Conservation (phyloP, 2,113 vertebrate genomes). For the Lamprologus sp. region DNA sequence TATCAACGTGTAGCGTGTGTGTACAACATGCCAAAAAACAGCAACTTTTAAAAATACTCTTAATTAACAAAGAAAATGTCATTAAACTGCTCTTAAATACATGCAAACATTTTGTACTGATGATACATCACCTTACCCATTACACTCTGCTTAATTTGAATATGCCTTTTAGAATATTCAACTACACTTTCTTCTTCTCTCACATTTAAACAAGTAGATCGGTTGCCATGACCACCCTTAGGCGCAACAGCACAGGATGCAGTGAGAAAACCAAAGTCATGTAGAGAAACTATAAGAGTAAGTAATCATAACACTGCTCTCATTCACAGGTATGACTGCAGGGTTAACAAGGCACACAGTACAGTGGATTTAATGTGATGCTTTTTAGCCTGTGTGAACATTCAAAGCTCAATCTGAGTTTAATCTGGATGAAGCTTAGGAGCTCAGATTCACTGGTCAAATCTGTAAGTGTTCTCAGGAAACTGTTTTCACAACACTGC, state of each 20-base stretch:
- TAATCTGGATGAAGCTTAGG: not conserved
- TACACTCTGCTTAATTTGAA: not conserved
- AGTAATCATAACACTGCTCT: not conserved
- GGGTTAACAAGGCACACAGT: not conserved
- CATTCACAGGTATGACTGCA: not conserved
- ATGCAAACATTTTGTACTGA: not conserved
- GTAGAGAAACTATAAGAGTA: not conserved
- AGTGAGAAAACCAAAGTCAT: not conserved
- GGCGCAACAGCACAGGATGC: not conserved
- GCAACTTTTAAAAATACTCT: not conserved
- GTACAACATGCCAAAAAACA: not conserved
- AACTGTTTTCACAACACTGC: not conserved
- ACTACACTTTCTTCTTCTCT: not conserved
- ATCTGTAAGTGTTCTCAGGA: not conserved
- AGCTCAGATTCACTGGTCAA: not conserved
- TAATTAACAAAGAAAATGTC: not conserved
- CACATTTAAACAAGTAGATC: not conserved
- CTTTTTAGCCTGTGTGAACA: not conserved
- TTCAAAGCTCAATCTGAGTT: not conserved
- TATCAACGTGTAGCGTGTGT: not conserved
- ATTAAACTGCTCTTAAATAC: not conserved
- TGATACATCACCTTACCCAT: not conserved
- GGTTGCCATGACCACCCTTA: not conserved
- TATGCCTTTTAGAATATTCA: not conserved
- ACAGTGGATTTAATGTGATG: not conserved